phyloP scores from a whole-genome alignment of 2,888 invertebrate genomes.

The Apantesis nais region DNA sequence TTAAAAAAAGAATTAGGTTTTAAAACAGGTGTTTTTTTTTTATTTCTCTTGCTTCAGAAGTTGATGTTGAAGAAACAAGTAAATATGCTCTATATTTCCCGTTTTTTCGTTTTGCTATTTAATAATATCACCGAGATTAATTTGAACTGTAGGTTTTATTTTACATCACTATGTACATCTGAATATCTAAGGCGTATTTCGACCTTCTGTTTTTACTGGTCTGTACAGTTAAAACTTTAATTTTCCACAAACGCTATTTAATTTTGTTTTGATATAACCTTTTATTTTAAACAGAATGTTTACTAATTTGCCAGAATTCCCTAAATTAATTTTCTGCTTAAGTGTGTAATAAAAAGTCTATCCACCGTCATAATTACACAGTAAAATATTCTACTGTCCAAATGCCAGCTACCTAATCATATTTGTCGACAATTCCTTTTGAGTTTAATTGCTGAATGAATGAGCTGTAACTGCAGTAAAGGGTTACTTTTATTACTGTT shows the following conservation, averaged over 20 bases:
- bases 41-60: too few relatives aligned
- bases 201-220: not conserved
- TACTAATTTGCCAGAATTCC: not conserved
- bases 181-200: not conserved
- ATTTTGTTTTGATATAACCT: not conserved
- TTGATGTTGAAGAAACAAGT: too few relatives aligned
- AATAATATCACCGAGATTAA: too few relatives aligned
- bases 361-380: not conserved
- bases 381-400: conserved; percentile 19
- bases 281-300: not conserved
- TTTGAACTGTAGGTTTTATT: too few relatives aligned
- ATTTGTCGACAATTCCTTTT: conserved; percentile 47
- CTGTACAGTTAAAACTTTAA: not conserved
- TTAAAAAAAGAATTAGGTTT: too few relatives aligned
- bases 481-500: conserved; percentile 45
- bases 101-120: too few relatives aligned
- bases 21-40: too few relatives aligned
- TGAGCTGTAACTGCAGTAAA: conserved; percentile 49
- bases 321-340: not conserved
- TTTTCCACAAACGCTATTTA: not conserved
- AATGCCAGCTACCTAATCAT: conserved; percentile 34
- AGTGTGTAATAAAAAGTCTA: not conserved
- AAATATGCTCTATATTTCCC: too few relatives aligned
- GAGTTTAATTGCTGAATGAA: conserved; percentile 48
- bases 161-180: too few relatives aligned